phyloP scores from a whole-genome alignment of 1,140 invertebrate genomes.

The Leguminivora glycinivorella region DNA sequence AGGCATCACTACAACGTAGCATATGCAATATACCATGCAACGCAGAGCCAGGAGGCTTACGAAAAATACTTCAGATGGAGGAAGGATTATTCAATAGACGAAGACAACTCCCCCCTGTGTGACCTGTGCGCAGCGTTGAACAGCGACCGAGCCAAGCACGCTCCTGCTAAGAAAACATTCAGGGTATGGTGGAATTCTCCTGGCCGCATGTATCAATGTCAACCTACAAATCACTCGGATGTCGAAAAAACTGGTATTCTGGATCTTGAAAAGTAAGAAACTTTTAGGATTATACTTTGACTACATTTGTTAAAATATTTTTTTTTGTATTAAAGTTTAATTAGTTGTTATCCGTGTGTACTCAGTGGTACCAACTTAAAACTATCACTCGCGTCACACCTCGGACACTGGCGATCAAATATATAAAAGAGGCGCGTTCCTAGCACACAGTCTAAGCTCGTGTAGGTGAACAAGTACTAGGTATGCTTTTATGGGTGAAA shows the following conservation, averaged over 20 bases:
- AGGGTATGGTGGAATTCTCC: conserved; percentile 47
- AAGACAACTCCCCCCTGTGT: conserved; percentile 39
- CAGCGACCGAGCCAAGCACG: neutral
- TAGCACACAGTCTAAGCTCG: no score
- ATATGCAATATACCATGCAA: conserved; percentile 44
- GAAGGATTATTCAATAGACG: conserved; percentile 45
- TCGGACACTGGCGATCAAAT: no score
- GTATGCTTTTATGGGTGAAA: no score
- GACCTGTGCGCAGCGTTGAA: conserved; percentile 46
- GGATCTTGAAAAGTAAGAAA: conserved; percentile 8
- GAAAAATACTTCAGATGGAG: conserved; percentile 53
- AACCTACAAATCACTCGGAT: conserved; percentile 33
- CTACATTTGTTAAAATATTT: conserved; percentile 8
- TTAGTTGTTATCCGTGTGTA: no score
- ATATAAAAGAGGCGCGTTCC: no score
- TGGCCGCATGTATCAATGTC: conserved; percentile 43
- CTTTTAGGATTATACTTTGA: conserved; percentile 19
- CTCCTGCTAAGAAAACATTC: conserved; percentile 38
- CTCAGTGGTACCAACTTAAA: no score
- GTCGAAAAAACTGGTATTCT: conserved; percentile 24
- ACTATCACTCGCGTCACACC: no score
- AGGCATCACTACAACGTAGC: conserved; percentile 49
- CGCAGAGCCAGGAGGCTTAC: conserved; percentile 37
- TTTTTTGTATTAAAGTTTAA: conserved; percentile 15
- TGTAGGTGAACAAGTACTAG: no score